Evolutionary conservation across 2,888 invertebrate species (phyloP), one percentile per base, ranked within the genome.

Genomic region (Archips xylosteana): DNA sequence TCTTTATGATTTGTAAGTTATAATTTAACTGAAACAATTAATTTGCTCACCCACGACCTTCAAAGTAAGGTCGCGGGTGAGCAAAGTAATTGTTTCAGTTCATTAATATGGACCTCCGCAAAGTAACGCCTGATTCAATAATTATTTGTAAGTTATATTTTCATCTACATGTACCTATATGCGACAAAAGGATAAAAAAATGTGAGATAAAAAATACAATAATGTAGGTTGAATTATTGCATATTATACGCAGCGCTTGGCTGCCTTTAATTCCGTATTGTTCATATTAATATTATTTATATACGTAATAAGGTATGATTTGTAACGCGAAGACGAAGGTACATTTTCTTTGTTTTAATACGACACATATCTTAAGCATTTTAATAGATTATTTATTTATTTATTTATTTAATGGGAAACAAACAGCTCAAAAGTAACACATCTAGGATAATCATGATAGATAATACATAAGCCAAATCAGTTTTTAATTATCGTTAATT

Each of bases 181-280:
- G 65, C n/a, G 32, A 36, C 47, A 59, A 57, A 61, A 71, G 34
- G 60, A 12, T 65, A 36, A 65, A 36, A 13, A 57, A 45, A 63
- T 64, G 59, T 65, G 39, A 39, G 59, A 12, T 42, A 66, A 63
- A 72, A 49, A 64, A 64, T 12, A 64, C 49, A 72, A 87, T 88
- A 85, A 87, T 86, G 86, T 80, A 82, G 81, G 83, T 81, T 83
- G 85, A 86, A 80, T 85, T 86, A 82, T 82, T 80, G 83, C 87
- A 87, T 86, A 87, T 87, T 86, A 85, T 86, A 81, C 59, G 81
- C 77, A 79, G 70, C 84, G 85, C 84, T 81, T 80, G 80, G 86
- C 81, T 83, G 87, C 76, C 76, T 83, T 85, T 87, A 86, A 87
- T 87, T 85, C 83, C 81, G 78, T 78, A 79, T 81, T 76, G 72